Evolutionary conservation across 2,797 vertebrate genomes (phyloP), one percentile per base, ranked within the genome.

Genomic region (Erpetoichthys calabaricus): DNA sequence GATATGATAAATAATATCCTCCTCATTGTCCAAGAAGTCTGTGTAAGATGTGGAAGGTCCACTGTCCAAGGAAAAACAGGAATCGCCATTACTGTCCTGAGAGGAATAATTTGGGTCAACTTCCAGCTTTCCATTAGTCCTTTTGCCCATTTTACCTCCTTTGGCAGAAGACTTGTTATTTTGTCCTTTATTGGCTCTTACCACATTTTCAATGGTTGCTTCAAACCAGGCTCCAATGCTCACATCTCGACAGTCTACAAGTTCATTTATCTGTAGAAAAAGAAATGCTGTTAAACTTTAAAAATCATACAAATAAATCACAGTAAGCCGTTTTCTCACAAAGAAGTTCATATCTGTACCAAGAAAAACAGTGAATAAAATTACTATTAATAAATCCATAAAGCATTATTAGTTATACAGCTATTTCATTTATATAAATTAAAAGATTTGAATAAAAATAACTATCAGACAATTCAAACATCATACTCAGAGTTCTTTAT

Each of bases 191-290:
- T 81, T 78, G 68, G 79, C 73, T 56, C 74, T 82, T 53, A 89
- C 91, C 74, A 94, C 91, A 62, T 86, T 94, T 78, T 86, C 89
- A 64, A 99, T 83, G 70, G 86, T 87, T 70, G 92, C 94, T 85
- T 99, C 95, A 69, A 99, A 99, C 95, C 95, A 99, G 74, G 94
- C 87, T 50, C 96, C 94, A 61, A 96, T 90, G 80, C 80, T 92
- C 68, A 89, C 79, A 69, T 98, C 96, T 71, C 94, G 88, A 69
- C 91, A 96, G 86, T 99, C 96, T 81, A 99, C 94, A 80, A 99
- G 77, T 77, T 98, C 96, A 6, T 99, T 95, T 71, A 99, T 91
- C 96, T 99, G 78, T 64, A 81, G 75, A 73, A 55, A 42, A 67
- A 72, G 71, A 58, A 59, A 50, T 25, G 25, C 25, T 1, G 25